Evolutionary conservation across 2,888 invertebrate species (phyloP), one percentile per base, ranked within the genome.

Genomic region (Prosopocoilus inquinatus): DNA sequence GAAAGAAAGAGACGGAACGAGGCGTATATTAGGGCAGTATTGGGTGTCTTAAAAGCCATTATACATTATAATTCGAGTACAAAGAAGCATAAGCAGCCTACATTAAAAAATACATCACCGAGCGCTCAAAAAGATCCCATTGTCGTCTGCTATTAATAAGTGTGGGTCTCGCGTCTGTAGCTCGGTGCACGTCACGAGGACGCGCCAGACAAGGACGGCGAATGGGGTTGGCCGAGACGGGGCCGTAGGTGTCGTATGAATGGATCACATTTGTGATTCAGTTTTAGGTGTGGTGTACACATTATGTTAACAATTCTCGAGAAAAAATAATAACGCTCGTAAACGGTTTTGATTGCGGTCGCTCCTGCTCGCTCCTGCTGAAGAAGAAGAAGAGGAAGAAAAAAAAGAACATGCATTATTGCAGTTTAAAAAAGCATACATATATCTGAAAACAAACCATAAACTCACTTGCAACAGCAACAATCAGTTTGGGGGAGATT

Each of bases 81-180:
- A 59, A 63, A 58, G 61, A 59, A 61, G 57, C 60, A 58, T 55
- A 55, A 60, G 59, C 64, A 56, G 60, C 64, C 64, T 64, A 64
- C 64, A 62, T 61, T 61, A 67, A 68, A 69, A 69, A 67, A 69
- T 61, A 67, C 64, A 67, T 63, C 66, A 64, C 66, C 64, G 66
- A 4, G 20, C 61, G 61, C 60, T 67, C 64, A 63, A 68, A 68
- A 68, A 67, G 65, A 67, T 59, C 67, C 67, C 67, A 68, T 69
- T 69, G 67, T 68, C 68, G 69, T 69, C 69, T 69, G 68, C 67
- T 67, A 68, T 69, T 67, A 68, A 69, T 67, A 68, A 62, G 41
- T 41, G 41, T 15, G 41, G 15, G 41, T 16, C 16, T 41, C 12
- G 9, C 41, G 41, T 15, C 9, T 16, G 41, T 9, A 13, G 13